Conservation (phyloP, 2,113 vertebrate genomes). For the Oreochromis spilurus region DNA sequence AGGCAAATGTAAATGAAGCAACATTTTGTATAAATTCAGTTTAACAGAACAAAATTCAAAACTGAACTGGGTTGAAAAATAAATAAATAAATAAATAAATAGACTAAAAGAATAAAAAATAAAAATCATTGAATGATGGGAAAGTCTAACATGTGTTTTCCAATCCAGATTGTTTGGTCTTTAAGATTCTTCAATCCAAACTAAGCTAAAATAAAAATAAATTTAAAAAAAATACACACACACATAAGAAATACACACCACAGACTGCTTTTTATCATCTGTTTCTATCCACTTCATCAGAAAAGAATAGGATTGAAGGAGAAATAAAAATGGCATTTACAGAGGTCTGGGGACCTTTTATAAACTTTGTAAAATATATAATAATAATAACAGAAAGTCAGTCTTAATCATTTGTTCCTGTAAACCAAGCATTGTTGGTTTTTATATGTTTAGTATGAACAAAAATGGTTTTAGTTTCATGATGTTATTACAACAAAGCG, state of each 20-base stretch:
- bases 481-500: background rate
- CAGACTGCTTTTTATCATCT: background rate
- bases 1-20: background rate
- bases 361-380: background rate
- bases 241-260: background rate
- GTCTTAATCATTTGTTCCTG: accelerated
- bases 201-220: background rate
- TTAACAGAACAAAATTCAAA: background rate
- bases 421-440: background rate
- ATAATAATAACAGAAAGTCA: background rate
- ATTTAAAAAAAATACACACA: background rate
- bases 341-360: background rate
- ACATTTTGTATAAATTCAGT: background rate
- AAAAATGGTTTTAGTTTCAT: background rate
- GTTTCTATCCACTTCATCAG: background rate
- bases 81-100: background rate
- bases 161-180: background rate
- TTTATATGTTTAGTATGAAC: background rate
- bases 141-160: background rate
- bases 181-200: background rate
- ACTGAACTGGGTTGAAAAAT: background rate
- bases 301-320: background rate
- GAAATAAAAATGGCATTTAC: background rate
- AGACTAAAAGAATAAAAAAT: background rate
- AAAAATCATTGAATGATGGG: background rate